Evolutionary conservation across 2,797 vertebrate species (phyloP), one percentile per base, ranked within the genome.

Genomic region (Orientallactaga sibirica): DNA sequence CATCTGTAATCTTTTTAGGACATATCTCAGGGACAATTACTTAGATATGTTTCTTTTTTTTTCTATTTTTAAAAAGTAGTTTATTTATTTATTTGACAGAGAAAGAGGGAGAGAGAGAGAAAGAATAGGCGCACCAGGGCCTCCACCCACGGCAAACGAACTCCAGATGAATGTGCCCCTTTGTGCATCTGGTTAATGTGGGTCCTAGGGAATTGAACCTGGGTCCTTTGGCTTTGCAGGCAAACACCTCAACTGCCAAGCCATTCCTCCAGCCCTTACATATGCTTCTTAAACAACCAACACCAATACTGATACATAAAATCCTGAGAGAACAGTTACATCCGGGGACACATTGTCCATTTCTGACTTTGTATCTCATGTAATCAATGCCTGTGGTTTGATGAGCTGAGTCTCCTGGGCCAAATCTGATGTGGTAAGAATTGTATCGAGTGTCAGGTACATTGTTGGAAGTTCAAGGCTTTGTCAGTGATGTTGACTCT

Each of bases 401-500:
- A 81, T 64, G 55, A 81, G 19, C 24, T 29, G 67, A 5, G n/a
- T 70, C 12, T 62, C 81, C 20, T 41, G 52, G 52, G 18, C 9
- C 62, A 62, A 88, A 74, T 71, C 25, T 85, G 86, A 78, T 22
- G 9, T 61, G 80, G 20, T 70, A 41, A 68, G 64, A 90, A n/a
- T 94, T n/a, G 3, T 25, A 55, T 85, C 41, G 62, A 71, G 22
- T 52, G 43, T 68, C 61, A 75, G 18, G 19, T 71, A 25, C 18
- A 80, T 24, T 82, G 8, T 58, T 79, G 70, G 74, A 92, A 96
- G 87, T 76, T 76, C 29, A 76, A 93, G 29, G 52, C 62, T 75
- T 58, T 96, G 89, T 64, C 48, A 73, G 85, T 37, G 55, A 79
- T n/a, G 37, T 79, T 94, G 92, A 94, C 37, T 82, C 20, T 94